phyloP scores from a whole-genome alignment of 2,888 invertebrate genomes.

The Muschampia plurimacula region DNA sequence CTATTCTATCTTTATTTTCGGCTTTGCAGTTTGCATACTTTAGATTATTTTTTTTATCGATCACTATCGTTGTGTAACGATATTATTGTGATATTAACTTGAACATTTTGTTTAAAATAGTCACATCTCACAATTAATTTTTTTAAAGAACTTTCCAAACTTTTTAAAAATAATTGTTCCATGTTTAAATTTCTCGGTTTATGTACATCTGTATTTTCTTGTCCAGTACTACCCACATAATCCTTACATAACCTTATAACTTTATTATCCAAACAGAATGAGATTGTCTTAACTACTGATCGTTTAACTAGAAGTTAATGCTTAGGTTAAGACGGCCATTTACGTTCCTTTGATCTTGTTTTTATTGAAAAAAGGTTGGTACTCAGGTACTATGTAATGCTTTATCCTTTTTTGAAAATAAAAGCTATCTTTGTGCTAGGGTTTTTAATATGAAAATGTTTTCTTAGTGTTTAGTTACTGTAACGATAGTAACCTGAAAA shows the following conservation, averaged over 20 bases:
- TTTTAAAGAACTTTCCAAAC: neutral
- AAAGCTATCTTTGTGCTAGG: too few relatives aligned
- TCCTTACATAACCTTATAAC: neutral
- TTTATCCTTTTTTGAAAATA: too few relatives aligned
- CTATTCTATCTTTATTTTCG: slow-evolving; percentile 39
- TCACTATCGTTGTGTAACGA: slow-evolving; percentile 18
- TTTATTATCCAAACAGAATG: slow-evolving; percentile 23
- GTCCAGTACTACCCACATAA: neutral
- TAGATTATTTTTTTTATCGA: slow-evolving; percentile 38
- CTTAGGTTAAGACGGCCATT: slow-evolving; percentile 22
- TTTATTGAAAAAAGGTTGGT: slow-evolving; percentile 4
- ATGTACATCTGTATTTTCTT: neutral
- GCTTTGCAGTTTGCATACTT: slow-evolving; percentile 36
- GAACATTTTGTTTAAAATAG: neutral
- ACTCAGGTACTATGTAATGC: too few relatives aligned
- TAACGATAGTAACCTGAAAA: too few relatives aligned
- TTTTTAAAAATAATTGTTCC: neutral
- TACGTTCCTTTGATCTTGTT: slow-evolving; percentile 29
- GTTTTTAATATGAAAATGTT: too few relatives aligned
- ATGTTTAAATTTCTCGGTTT: neutral
- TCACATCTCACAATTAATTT: neutral
- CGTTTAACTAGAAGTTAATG: slow-evolving; percentile 29
- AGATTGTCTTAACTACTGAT: slow-evolving; percentile 30
- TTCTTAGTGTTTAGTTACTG: too few relatives aligned
- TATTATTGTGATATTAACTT: slow-evolving; percentile 14